Percentiles rank a stretch among this genome's conserved stretches.
phyloP scores from a whole-genome alignment of 1,140 invertebrate species.

The Wasmannia auropunctata region DNA sequence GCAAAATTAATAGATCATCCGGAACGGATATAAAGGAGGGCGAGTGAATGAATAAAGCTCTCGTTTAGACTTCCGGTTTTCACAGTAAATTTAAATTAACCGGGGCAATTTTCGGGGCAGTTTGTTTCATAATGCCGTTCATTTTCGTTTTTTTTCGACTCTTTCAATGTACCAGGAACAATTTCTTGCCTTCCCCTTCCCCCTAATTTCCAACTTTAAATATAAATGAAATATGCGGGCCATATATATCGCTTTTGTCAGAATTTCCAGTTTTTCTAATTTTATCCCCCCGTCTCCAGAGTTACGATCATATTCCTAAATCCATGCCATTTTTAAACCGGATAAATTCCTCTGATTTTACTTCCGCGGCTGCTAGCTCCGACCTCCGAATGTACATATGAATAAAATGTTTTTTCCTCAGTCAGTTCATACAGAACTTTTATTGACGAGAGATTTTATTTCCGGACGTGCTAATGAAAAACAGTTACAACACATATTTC shows the following conservation, averaged over 20 bases:
- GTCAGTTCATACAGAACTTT: background rate
- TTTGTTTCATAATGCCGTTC: background rate
- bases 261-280: background rate
- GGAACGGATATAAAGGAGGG: background rate
- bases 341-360: slow-evolving; percentile 11
- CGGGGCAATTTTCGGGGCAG: background rate
- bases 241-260: background rate
- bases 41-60: background rate
- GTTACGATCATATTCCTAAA: background rate
- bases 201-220: slow-evolving; percentile 13
- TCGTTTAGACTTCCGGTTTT: background rate
- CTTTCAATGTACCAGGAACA: background rate
- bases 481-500: background rate
- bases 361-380: background rate
- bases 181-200: background rate
- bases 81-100: slow-evolving; percentile 11
- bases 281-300: background rate
- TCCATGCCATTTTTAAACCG: background rate
- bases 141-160: background rate
- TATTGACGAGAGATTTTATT: slow-evolving; percentile 8
- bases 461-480: background rate
- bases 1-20: background rate
- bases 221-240: slow-evolving; percentile 1
- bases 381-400: background rate
- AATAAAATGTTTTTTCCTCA: slow-evolving; percentile 6